phyloP scores from a whole-genome alignment of 2,113 vertebrate species.

The Nerophis ophidion region DNA sequence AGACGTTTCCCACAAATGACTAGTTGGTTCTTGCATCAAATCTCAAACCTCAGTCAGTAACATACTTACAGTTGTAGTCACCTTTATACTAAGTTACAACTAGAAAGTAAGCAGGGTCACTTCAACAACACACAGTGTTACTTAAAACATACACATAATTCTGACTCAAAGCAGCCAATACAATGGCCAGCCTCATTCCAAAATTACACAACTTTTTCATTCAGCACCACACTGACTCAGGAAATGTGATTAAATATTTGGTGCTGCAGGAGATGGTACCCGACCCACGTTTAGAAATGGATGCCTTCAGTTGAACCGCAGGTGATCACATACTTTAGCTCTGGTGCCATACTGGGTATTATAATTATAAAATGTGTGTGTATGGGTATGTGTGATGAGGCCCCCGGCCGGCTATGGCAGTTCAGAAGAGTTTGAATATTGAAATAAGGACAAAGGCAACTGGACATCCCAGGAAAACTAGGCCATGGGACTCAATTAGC shows the following conservation, averaged over 20 bases:
- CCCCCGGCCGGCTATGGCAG: background rate
- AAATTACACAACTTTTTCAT: background rate
- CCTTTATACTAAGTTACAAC: background rate
- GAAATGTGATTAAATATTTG: conserved; percentile 16
- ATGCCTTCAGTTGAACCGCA: conserved; percentile 34
- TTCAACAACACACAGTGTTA: background rate
- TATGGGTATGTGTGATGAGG: background rate
- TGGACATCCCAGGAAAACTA: conserved; percentile 27
- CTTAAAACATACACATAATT: conserved; percentile 1
- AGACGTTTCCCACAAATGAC: too few species aligned
- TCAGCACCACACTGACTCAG: background rate
- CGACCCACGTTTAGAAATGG: conserved; percentile 49
- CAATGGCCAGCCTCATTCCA: background rate
- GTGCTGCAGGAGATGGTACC: conserved; percentile 19
- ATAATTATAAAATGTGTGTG: background rate
- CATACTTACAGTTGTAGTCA: conserved; percentile 2
- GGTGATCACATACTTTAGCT: conserved; percentile 10
- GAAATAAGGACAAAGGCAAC: conserved; percentile 36
- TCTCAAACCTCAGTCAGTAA: background rate
- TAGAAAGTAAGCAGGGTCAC: background rate
- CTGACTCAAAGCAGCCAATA: background rate
- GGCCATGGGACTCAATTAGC: conserved; percentile 37
- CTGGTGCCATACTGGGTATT: conserved; percentile 2
- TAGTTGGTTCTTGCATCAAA: too few species aligned
- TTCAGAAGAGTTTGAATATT: conserved; percentile 38